phyloP scores from a whole-genome alignment of 1,140 invertebrate genomes.

The Zelostemma sp. region DNA sequence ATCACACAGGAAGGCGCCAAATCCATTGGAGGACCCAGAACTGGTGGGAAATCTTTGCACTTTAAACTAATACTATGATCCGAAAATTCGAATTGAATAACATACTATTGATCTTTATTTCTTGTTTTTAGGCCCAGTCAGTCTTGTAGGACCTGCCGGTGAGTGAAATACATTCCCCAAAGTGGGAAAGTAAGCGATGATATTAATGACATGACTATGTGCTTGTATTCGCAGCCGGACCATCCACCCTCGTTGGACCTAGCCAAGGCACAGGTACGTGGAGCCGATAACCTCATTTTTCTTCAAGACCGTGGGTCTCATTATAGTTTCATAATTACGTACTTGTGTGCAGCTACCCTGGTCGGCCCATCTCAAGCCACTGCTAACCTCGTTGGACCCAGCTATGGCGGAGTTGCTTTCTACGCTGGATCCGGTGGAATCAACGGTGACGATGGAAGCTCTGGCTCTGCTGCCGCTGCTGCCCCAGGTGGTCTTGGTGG shows the following conservation, averaged over 20 bases:
- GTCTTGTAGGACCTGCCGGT: slow-evolving; percentile 65
- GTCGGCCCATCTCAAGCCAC: slow-evolving; percentile 65
- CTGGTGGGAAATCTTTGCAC: too few species aligned
- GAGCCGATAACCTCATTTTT: too few species aligned
- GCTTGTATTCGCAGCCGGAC: slow-evolving; percentile 67
- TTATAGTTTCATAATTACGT: too few species aligned
- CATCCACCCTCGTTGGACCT: slow-evolving; percentile 66
- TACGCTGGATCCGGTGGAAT: slow-evolving; percentile 67
- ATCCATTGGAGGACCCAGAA: slow-evolving; percentile 67
- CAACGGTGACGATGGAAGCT: slow-evolving; percentile 69
- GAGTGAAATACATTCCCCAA: too few species aligned
- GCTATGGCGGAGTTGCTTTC: slow-evolving; percentile 66
- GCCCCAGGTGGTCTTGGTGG: slow-evolving; percentile 61
- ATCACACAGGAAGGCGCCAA: slow-evolving; percentile 68
- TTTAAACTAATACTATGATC: too few species aligned
- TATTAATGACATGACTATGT: too few species aligned
- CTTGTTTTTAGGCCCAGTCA: slow-evolving; percentile 51
- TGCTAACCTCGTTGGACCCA: slow-evolving; percentile 68
- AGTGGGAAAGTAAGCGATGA: too few species aligned
- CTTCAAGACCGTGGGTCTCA: too few species aligned
- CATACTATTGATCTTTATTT: too few species aligned
- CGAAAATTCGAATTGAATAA: too few species aligned
- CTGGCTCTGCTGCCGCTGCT: slow-evolving; percentile 66
- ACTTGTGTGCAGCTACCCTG: slow-evolving; percentile 30
- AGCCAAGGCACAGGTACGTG: slow-evolving; percentile 66